Base-by-base conservation (phyloP, 2,888 invertebrate genomes). In the Sialis fuliginosa region DNA sequence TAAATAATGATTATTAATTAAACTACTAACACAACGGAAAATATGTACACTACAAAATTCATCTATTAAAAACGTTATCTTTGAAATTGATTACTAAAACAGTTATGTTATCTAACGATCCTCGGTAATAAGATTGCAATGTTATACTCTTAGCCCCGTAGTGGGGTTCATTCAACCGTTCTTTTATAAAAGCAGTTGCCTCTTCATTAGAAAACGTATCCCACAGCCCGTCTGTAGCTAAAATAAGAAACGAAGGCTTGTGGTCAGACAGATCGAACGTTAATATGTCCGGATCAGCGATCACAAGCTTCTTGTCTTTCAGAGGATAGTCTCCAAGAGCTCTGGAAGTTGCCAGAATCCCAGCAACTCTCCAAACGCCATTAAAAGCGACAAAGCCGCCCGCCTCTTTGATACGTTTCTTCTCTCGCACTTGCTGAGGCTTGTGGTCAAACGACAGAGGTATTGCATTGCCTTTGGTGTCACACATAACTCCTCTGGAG, bases 151-250 rank as follows among this genome's bases (percentile, higher is more conserved):
- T 91, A 47, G 95, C 93, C 51, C 92, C 93, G 67, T 75, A 87
- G 62, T 88, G 83, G 5, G 86, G 77, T 66, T 92, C 91, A 58
- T 83, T 75, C 39, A 92, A 70, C 55, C 86, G 75, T 57, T 89
- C 85, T 64, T 83, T 85, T 46, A 93, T 80, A 62, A 83, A 93
- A 55, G 79, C 80, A 9, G 92, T 80, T 31, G 95, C 95, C 65
- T 95, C 95, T 62, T 95, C 92, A 65, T 95, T 95, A 40, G 82
- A 75, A 62, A 95, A 92, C 13, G 90, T 91, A 62, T 96, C 96
- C 95, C 95, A 96, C 33, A 96, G 71, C 2, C 96, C 96, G 69
- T 96, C 96, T 1, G 92, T 88, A 9, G 95, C 96, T 49, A 96
- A 70, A 51, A 96, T 81, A 54, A 95, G 67, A 65, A 96, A 96